phyloP scores from a whole-genome alignment of 2,888 invertebrate genomes.

The Odontocolon sp. region DNA sequence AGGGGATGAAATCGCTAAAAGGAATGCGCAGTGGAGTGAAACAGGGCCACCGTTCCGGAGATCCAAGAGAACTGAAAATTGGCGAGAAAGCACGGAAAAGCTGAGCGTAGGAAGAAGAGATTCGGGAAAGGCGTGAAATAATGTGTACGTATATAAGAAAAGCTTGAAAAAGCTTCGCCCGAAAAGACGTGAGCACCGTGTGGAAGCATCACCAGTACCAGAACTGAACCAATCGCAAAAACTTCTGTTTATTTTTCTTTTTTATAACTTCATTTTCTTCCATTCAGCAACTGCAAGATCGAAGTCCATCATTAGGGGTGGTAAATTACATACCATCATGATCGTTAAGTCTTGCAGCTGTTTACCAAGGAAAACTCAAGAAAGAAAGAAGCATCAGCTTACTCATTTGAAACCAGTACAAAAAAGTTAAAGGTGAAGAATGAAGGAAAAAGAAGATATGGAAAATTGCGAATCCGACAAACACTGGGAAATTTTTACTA shows the following conservation, averaged over 20 bases:
- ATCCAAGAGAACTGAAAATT: conserved; percentile 51
- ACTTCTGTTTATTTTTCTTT: conserved; percentile 11
- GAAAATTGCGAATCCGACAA: not conserved
- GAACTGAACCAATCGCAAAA: conserved; percentile 23
- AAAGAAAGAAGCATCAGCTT: not conserved
- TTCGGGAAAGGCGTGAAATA: conserved; percentile 65
- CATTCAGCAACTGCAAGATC: conserved; percentile 5
- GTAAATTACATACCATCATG: not conserved
- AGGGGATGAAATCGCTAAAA: conserved; percentile 77
- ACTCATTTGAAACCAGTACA: not conserved
- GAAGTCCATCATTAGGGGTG: conserved; percentile 18
- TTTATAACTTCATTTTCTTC: conserved; percentile 4
- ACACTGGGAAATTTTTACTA: not conserved
- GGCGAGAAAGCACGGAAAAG: conserved; percentile 42
- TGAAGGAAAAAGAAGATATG: not conserved
- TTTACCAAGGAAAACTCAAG: not conserved
- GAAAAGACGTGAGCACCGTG: conserved; percentile 58
- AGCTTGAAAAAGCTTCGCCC: conserved; percentile 68
- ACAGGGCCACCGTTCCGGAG: conserved; percentile 62
- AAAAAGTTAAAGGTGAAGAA: too few species aligned
- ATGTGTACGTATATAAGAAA: conserved; percentile 65
- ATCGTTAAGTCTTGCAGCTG: not conserved
- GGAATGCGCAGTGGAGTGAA: conserved; percentile 78
- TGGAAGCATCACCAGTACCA: conserved; percentile 22
- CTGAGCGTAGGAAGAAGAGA: conserved; percentile 6